phyloP scores from a whole-genome alignment of 2,888 invertebrate species.

The Rhamnusium bicolor region DNA sequence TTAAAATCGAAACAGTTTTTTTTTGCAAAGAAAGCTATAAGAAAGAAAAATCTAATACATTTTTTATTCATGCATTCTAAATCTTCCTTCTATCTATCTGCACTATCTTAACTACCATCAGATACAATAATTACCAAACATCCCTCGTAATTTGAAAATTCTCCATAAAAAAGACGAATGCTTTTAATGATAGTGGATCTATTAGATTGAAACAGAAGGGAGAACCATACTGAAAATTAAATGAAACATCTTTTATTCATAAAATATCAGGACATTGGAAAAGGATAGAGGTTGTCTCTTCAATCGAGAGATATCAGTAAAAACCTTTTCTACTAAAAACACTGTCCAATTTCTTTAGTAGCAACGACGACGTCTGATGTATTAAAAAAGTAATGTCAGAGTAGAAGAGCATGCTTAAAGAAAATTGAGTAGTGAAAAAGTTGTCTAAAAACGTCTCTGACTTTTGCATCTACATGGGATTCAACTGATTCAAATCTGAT shows the following conservation, averaged over 20 bases:
- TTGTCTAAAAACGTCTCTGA: conserved; percentile 59
- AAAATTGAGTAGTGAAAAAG: conserved; percentile 66
- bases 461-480: conserved; percentile 63
- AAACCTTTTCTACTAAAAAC: conserved; percentile 63
- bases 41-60: conserved; percentile 7
- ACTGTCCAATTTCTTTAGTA: conserved; percentile 66
- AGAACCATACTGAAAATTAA: conserved; percentile 55
- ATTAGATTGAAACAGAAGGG: conserved; percentile 3
- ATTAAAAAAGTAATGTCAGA: conserved; percentile 68
- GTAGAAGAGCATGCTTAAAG: conserved; percentile 60
- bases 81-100: conserved; percentile 3
- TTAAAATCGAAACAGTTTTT: background rate
- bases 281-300: conserved; percentile 55
- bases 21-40: background rate
- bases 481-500: conserved; percentile 66
- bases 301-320: conserved; percentile 62
- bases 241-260: conserved; percentile 63
- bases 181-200: conserved; percentile 8
- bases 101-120: conserved; percentile 17
- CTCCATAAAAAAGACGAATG: conserved; percentile 22
- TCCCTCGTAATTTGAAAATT: conserved; percentile 21
- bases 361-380: conserved; percentile 65
- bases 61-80: conserved; percentile 8
- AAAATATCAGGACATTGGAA: conserved; percentile 57
- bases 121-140: conserved; percentile 17